phyloP scores from a whole-genome alignment of 1,140 invertebrate genomes.

The Tetraneura akinire region DNA sequence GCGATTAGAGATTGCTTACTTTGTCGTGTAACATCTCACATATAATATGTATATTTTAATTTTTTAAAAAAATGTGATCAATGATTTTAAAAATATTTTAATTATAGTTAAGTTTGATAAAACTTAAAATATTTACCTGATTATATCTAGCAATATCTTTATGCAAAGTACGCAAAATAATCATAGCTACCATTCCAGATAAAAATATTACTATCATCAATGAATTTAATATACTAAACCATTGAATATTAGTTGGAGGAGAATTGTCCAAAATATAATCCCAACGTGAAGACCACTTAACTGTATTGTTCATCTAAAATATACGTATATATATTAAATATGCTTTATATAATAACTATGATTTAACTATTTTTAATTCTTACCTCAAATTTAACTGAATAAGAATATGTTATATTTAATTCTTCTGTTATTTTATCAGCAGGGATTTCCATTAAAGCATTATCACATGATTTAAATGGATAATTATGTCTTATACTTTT shows the following conservation, averaged over 20 bases:
- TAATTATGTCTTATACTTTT: conserved; percentile 73
- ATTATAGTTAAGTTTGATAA: neutral
- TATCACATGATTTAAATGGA: neutral
- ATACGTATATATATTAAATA: neutral
- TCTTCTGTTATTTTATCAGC: conserved; percentile 61
- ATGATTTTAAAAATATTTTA: neutral
- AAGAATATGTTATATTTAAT: conserved; percentile 83
- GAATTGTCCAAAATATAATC: conserved; percentile 98
- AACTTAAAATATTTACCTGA: conserved; percentile 65
- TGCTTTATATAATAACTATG: no score
- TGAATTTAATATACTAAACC: conserved; percentile 94
- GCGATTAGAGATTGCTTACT: no score
- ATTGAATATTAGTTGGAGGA: conserved; percentile 98
- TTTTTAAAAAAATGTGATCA: no score
- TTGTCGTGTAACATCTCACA: no score
- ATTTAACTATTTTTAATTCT: conserved; percentile 56
- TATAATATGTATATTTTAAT: no score
- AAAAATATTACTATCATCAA: conserved; percentile 86
- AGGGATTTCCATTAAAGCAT: conserved; percentile 70
- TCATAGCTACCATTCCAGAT: conserved; percentile 99
- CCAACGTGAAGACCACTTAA: conserved; percentile 99
- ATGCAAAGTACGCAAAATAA: conserved; percentile 92
- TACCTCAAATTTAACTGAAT: conserved; percentile 79
- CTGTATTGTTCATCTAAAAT: conserved; percentile 71
- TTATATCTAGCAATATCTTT: conserved; percentile 99